Evolutionary conservation across 2,888 invertebrate species (phyloP), one percentile per base, ranked within the genome.

Genomic region (Amiota mariae): DNA sequence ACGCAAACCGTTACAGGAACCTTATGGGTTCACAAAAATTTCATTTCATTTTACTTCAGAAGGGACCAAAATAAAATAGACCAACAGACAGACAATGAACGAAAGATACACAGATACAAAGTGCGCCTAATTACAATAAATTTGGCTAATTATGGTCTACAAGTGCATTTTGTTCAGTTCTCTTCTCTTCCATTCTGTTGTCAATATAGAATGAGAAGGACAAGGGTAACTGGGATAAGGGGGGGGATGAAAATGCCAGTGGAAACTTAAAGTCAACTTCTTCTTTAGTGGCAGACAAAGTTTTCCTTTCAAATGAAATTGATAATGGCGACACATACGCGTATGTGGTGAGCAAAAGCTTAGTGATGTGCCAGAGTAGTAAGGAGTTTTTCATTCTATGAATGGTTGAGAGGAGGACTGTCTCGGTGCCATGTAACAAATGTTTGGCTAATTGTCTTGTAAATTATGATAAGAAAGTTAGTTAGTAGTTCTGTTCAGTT

Each of bases 111-210:
- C 63, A 15, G 72, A 49, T 86, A 86, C 24, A 48, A 67, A 67
- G 61, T 79, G 76, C 74, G 72, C 71, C 84, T 84, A 87, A 84
- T 84, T 84, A 87, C 84, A 84, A 84, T 87, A 87, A 84, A 84
- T 84, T 84, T 87, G 78, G 86, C 85, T 87, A 84, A 84, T 84
- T 84, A 84, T 87, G 84, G 84, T 81, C 85, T 85, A 80, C 78
- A 81, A 81, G 73, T 80, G 76, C 72, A 66, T 63, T 64, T 64
- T 24, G 51, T 68, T 71, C 70, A 51, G 66, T 13, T 56, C 71
- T 66, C 9, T 6, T 8, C 15, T 59, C 15, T 1, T 59, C 20
- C 10, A 36, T 36, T 36, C 36, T 36, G 36, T 36, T 9, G 24
- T 57, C 59, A 59, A 20, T 36, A 6, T 36, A 36, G 36, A 36